Base-by-base conservation (phyloP, 30 jellyfish, hydroid and myxozoan species). In the Hydra vulgaris region DNA sequence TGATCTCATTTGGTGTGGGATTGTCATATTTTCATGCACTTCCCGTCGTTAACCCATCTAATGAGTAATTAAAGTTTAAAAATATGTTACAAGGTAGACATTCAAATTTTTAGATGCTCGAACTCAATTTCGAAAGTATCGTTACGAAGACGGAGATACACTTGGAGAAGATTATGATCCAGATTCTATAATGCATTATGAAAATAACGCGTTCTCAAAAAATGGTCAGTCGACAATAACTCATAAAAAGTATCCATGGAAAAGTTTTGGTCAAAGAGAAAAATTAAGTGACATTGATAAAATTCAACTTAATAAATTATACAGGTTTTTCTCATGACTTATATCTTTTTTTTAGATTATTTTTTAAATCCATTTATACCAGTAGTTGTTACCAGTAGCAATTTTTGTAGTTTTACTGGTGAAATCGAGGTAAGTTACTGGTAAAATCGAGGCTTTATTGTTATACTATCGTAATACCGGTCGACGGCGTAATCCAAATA, bases 161-260 rank as follows among this genome's bases (percentile, higher is more conserved):
- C 84, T 80, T 18, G 87, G 73, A 0, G 84, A 80, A 22, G 72
- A 61, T 16, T 80, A 80, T 71, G 87, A 80, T 26, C 73, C 72
- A 8, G 87, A 80, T 71, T 21, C 72, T 0, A 80, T 80, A 20
- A 80, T 80, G 87, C 87, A 80, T 66, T 80, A 80, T 61, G 71
- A 82, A 18, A 80, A 66, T 53, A 66, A n/a, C 19, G 87, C 87
- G 72, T 80, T 80, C 71, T n/a, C 71, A 21, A 78, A 78, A 23
- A 26, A 70, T 26, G 87, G 87, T 1, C 18, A 70, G 12, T n/a
- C 54, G 0, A 80, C 87, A 20, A 80, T 80, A 40, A 66, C 72
- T 21, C 72, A 17, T 19, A 26, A 24, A 20, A 80, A 70, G 15
- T 69, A 55, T 70, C 76, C 86, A 25, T 15, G 53, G 53, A 80